Base-by-base conservation (phyloP, 2,797 vertebrate genomes). In the Acanthurus lineatus region DNA sequence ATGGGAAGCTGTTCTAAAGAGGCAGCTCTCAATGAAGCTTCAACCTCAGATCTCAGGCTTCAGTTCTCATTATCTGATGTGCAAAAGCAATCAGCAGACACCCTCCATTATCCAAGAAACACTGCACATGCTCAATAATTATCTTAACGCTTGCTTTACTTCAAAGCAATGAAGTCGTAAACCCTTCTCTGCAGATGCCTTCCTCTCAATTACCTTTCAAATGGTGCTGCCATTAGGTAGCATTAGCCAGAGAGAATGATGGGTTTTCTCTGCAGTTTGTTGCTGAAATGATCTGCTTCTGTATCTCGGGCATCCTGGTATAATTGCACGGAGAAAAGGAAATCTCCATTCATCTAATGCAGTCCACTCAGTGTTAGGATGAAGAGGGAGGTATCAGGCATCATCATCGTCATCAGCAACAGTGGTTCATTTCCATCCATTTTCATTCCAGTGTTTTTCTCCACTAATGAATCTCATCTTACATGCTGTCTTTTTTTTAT, bases 151-250 rank as follows among this genome's bases (percentile, higher is more conserved):
- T 76, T 17, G 28, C 54, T 82, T 82, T 75, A 79, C 83, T 86
- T 69, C 64, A 72, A 68, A 76, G 86, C 82, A 76, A 83, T 88
- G 69, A 86, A 82, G 77, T 79, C 40, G 75, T 4, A 38, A 77
- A 79, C 32, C 71, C 11, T 69, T 75, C 71, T 56, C 57, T 20
- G 57, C 78, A 58, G 20, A 73, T 73, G 67, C 66, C 82, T 83
- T 89, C 83, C 88, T 88, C 87, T 80, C 86, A 78, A 87, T 89
- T 89, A 81, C 81, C 79, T 89, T 84, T 83, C 48, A 58, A 85
- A 86, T 70, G 82, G 77, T 73, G 6, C 76, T 7, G 58, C 62
- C 64, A 80, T 85, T 85, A 82, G 74, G 64, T 58, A 32, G 58
- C 79, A 87, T 82, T 86, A 86, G 77, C 80, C 62, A 40, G 68